A percentile compares a stretch with the other conserved stretches of the same genome.
These are phyloP conservation scores for Esox masquinongy DNA, from an alignment of 2,797 vertebrate genomes.

Conservation along the genomic window DNA sequence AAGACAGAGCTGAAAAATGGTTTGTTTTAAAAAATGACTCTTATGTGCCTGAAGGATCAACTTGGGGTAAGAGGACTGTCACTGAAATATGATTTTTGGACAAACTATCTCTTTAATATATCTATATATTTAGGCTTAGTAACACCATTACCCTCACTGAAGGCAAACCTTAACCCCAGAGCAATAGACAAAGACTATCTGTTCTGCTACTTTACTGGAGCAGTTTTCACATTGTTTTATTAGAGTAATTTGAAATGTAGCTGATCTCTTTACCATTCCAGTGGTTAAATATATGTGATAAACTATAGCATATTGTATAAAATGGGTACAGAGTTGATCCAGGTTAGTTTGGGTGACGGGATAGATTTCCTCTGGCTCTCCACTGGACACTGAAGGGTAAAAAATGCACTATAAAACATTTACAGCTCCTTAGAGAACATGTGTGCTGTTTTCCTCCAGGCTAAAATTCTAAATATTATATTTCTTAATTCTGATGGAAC, in stretches of 20 bases:
- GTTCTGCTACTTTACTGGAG: too few relatives aligned
- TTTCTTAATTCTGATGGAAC: slow-evolving; percentile 15
- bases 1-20: too few relatives aligned
- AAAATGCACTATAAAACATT: neutral
- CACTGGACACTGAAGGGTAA: slow-evolving; percentile 22
- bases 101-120: too few relatives aligned
- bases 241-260: neutral
- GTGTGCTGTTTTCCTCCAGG: slow-evolving; percentile 16
- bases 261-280: neutral
- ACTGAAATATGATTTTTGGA: too few relatives aligned
- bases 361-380: slow-evolving; percentile 13
- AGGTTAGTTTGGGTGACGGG: slow-evolving; percentile 3
- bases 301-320: neutral
- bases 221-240: too few relatives aligned
- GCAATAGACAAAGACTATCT: too few relatives aligned
- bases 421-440: neutral
- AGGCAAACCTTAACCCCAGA: too few relatives aligned
- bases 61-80: too few relatives aligned
- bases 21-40: too few relatives aligned
- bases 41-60: too few relatives aligned
- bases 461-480: slow-evolving; percentile 40
- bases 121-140: too few relatives aligned
- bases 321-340: neutral
- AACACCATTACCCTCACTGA: too few relatives aligned
- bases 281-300: neutral